phyloP scores from a whole-genome alignment of 2,797 vertebrate genomes.

The Tinamus major region DNA sequence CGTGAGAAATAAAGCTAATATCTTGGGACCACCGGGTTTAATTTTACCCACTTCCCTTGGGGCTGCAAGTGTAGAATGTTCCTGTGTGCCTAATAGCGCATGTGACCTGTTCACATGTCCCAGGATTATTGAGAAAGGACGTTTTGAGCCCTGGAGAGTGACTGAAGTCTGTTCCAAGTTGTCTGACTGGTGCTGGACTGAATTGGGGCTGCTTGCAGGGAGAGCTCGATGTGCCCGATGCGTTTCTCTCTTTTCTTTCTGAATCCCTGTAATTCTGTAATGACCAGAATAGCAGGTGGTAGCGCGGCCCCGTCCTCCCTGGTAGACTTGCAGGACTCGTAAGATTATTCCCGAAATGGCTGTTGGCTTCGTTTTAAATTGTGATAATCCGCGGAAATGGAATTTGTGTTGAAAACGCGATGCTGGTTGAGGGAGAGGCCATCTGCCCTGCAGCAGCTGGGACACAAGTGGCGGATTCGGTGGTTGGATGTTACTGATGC shows the following conservation, averaged over 20 bases:
- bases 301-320: not conserved
- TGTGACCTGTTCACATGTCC: not conserved
- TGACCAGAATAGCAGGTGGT: not conserved
- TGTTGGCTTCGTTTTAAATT: not conserved
- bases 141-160: conserved; percentile 7
- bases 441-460: not conserved
- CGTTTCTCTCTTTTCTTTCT: not conserved
- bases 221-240: not conserved
- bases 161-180: not conserved
- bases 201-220: not conserved
- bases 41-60: not conserved
- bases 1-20: not conserved
- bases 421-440: not conserved
- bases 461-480: not conserved
- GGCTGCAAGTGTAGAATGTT: accelerated
- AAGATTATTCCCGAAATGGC: not conserved
- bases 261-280: not conserved
- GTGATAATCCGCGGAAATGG: not conserved
- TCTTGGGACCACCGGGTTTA: not conserved
- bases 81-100: accelerated
- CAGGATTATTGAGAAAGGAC: conserved; percentile 31
- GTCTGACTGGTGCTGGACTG: not conserved
- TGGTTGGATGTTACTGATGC: not conserved
- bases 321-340: not conserved
- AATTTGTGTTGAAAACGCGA: not conserved